Conservation (phyloP, 2,888 invertebrate genomes). For the Nasonovia ribisnigri region DNA sequence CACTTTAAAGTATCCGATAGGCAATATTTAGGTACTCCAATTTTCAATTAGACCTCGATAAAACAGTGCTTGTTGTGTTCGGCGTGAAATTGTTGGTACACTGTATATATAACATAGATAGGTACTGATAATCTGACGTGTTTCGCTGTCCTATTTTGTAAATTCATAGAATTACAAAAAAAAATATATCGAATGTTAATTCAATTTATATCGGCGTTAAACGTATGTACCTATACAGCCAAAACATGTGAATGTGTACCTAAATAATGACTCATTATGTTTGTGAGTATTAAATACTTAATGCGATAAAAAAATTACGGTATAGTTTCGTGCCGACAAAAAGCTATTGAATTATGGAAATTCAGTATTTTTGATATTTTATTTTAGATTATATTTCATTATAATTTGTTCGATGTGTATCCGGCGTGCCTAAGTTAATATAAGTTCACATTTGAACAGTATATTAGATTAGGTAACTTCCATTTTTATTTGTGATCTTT, state of each 20-base stretch:
- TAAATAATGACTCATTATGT: not conserved
- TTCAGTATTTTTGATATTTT: not conserved
- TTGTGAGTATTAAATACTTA: slow-evolving; percentile 4
- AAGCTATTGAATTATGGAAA: not conserved
- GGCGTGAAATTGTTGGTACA: slow-evolving; percentile 28
- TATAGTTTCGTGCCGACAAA: not conserved
- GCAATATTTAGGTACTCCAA: slow-evolving; percentile 44
- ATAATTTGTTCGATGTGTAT: not conserved
- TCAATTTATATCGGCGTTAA: not conserved
- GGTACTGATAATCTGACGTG: slow-evolving; percentile 17
- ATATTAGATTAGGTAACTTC: not conserved
- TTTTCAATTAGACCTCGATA: slow-evolving; percentile 54
- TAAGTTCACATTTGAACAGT: not conserved
- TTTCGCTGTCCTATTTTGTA: slow-evolving; percentile 25
- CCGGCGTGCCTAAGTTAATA: not conserved
- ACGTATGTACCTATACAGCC: too few species aligned
- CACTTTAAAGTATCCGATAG: slow-evolving; percentile 33
- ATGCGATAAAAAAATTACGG: not conserved
- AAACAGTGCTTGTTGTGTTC: slow-evolving; percentile 35
- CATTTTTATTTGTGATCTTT: not conserved
- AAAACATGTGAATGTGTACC: not conserved
- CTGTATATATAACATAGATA: not conserved
- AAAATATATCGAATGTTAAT: slow-evolving; percentile 21
- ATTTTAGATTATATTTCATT: not conserved
- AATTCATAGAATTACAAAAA: slow-evolving; percentile 21